Percentiles rank a stretch among this genome's conserved stretches.
Evolutionary conservation across 2,113 vertebrate species (phyloP).

Genomic region (Epinephelus lanceolatus): DNA sequence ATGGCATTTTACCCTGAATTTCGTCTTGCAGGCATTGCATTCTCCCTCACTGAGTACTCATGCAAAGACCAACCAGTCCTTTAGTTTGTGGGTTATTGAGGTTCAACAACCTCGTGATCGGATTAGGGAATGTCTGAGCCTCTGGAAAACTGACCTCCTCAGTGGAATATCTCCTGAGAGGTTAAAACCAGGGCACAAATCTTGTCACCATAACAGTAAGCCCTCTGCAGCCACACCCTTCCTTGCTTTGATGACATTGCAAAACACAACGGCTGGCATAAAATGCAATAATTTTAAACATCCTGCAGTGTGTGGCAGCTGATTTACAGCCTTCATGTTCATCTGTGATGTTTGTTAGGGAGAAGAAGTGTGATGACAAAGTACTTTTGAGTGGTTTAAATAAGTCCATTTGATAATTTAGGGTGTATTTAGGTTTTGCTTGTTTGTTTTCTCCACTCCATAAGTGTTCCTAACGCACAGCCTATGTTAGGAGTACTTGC

Average conservation of each 20-base stretch:
- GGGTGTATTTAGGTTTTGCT: neutral
- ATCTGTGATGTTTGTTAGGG: neutral
- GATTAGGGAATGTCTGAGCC: neutral
- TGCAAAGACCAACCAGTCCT: neutral
- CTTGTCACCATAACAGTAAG: rapidly evolving
- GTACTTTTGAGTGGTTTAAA: neutral
- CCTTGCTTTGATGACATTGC: slow-evolving; percentile 54
- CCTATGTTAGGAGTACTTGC: neutral
- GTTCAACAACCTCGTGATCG: neutral
- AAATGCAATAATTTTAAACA: neutral
- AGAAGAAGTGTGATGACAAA: no score
- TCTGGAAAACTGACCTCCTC: neutral
- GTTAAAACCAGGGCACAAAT: neutral
- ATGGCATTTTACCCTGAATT: rapidly evolving
- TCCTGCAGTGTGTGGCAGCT: neutral
- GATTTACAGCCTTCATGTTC: neutral
- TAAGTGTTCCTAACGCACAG: neutral
- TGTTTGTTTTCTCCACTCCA: neutral
- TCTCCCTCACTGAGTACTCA: no score
- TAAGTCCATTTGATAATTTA: neutral
- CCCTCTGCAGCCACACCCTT: slow-evolving; percentile 59
- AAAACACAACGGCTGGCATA: slow-evolving; percentile 32
- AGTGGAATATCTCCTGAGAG: slow-evolving; percentile 13
- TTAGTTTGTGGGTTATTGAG: neutral
- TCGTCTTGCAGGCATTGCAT: neutral